Conservation (phyloP, 2,113 vertebrate genomes). For the Bujurquina vittata region DNA sequence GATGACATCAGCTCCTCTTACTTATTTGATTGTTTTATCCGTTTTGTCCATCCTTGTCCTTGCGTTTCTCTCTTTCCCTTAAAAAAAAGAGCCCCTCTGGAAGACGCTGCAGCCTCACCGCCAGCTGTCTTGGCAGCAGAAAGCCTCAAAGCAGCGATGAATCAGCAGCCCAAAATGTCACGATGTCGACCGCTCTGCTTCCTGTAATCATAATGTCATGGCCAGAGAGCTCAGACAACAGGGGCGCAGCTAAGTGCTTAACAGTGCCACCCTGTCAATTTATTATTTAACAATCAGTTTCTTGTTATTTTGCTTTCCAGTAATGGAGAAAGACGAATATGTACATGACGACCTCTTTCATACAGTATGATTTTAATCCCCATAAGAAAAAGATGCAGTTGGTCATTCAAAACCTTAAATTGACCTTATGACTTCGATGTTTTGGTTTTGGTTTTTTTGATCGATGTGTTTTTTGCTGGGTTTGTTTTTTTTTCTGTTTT, state of each 20-base stretch:
- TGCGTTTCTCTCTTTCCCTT: background rate
- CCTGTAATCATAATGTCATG: slow-evolving; percentile 31
- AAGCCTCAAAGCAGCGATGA: background rate
- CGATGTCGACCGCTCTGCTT: slow-evolving; percentile 18
- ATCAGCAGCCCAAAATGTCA: slow-evolving; percentile 38
- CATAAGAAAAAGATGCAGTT: background rate
- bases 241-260: background rate
- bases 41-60: background rate
- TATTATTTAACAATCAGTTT: background rate
- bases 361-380: background rate
- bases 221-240: background rate
- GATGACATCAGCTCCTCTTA: slow-evolving; percentile 13
- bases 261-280: background rate
- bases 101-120: slow-evolving; percentile 12
- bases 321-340: background rate
- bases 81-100: background rate
- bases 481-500: too few species aligned
- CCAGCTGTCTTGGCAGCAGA: slow-evolving; percentile 29
- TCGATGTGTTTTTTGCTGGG: background rate
- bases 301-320: background rate
- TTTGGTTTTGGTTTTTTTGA: too few species aligned
- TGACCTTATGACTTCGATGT: background rate
- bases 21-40: background rate
- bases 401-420: rapidly evolving
- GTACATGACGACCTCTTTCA: background rate